Percentiles rank a stretch among this genome's conserved stretches.
Evolutionary conservation across 2,113 vertebrate species (phyloP).

Genomic region (Nibea coibor): DNA sequence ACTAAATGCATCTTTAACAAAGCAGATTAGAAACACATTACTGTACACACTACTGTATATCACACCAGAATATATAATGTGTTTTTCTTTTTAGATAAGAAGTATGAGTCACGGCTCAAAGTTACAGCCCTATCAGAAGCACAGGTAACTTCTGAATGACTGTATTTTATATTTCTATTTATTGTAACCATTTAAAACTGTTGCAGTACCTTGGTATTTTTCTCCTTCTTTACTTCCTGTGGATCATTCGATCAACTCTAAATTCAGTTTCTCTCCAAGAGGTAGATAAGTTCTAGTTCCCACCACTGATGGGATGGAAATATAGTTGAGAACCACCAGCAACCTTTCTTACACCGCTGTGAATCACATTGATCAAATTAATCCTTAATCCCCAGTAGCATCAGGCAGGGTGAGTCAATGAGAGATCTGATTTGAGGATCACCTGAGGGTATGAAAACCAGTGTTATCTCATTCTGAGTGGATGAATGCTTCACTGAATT

Average conservation of each 20-base stretch:
- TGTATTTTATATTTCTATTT: not conserved
- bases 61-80: not conserved
- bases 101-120: conserved; percentile 60
- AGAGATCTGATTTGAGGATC: conserved; percentile 34
- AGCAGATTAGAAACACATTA: not conserved
- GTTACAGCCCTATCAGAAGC: conserved; percentile 34
- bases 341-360: conserved; percentile 43
- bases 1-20: not conserved
- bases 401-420: conserved; percentile 51
- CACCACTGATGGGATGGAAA: conserved; percentile 1
- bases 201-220: not conserved
- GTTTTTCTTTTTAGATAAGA: conserved; percentile 29
- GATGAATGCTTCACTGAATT: conserved; percentile 29
- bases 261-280: not conserved
- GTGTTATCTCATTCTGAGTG: conserved; percentile 8
- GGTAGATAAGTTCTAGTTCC: not conserved
- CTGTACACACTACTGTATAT: not conserved
- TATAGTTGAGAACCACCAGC: conserved; percentile 11
- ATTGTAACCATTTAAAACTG: not conserved
- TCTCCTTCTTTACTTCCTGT: not conserved
- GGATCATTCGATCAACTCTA: conserved; percentile 10
- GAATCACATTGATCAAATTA: conserved; percentile 65
- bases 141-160: conserved; percentile 48
- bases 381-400: conserved; percentile 42
- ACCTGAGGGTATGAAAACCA: conserved; percentile 50